A percentile compares a stretch with the other conserved stretches of the same genome.
These are phyloP conservation scores for Myiozetetes cayanensis DNA, from an alignment of 2,113 vertebrate genomes.

Conservation along the genomic window DNA sequence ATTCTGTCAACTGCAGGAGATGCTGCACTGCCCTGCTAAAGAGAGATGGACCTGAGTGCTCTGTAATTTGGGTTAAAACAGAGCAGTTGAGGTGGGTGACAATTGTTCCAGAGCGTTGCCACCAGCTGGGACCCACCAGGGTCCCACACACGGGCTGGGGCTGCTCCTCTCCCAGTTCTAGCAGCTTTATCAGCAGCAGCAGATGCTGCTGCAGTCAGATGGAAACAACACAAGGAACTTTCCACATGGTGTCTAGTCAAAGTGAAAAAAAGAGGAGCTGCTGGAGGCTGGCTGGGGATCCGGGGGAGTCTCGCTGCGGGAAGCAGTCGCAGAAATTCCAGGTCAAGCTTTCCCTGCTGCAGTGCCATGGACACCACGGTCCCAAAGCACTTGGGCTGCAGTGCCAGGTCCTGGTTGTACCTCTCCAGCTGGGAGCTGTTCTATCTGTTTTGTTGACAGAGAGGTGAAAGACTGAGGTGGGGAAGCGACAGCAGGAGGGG, in stretches of 20 bases:
- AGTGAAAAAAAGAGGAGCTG: background rate
- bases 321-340: background rate
- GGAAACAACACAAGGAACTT: constrained; percentile 54
- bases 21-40: background rate
- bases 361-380: fast-evolving
- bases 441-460: fast-evolving
- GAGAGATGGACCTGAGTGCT: fast-evolving
- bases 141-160: background rate
- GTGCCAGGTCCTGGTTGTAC: fast-evolving
- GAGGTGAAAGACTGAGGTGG: background rate
- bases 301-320: background rate
- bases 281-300: background rate
- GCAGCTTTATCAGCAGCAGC: constrained; percentile 4
- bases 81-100: background rate
- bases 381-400: background rate
- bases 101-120: background rate
- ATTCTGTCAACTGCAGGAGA: background rate
- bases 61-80: fast-evolving
- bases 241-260: constrained; percentile 53
- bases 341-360: background rate
- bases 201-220: constrained; percentile 56
- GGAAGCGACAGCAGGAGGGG: background rate
- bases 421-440: background rate
- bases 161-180: background rate
- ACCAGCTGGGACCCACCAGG: background rate